Base-by-base conservation (phyloP, 2,888 invertebrate species). In the Pyralis farinalis region DNA sequence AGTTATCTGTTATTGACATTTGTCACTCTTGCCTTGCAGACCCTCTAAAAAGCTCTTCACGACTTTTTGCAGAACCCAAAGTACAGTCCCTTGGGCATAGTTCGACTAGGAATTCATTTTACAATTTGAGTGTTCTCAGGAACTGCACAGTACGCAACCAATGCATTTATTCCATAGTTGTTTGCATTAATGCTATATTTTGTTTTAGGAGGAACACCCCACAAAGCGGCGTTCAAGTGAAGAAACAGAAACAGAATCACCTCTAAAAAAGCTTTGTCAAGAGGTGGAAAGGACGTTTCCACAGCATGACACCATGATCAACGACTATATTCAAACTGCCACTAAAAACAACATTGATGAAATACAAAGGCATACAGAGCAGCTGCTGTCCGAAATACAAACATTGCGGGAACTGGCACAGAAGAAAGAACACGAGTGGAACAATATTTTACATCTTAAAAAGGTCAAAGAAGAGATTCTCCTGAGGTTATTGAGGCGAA, bases 401-500 rank as follows among this genome's bases (percentile, higher is more conserved):
- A 93, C 93, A 0, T 77, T 96, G 44, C 90, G 94, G 49, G 94
- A 94, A 57, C 81, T 96, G 37, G 93, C 96, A 0, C 91, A 92
- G 58, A 92, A 94, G 62, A 96, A 96, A 71, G 97, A 97, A 80
- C 91, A 93, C 56, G 96, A 97, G 73, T 95, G 96, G 94, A 96
- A 96, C 70, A 94, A 94, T 44, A 93, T 97, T 39, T 73, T 96
- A 8, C 94, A 95, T 61, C 83, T 96, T 52, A 95, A 95, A 68
- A 96, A 96, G 71, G 91, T 96, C 2, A 96, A 97, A 80, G 95
- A 96, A 64, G 96, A 96, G 65, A 91, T 96, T 12, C 82, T 94
- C 36, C 80, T 94, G 5, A 87, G 96, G 51, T 78, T 96, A 25
- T 88, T 94, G 43, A 90, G 96, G 44, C 91, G 92, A 55, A 92